Evolutionary conservation across 1,140 invertebrate genomes (phyloP).

Genomic region (Ptiloglossa arizonensis): DNA sequence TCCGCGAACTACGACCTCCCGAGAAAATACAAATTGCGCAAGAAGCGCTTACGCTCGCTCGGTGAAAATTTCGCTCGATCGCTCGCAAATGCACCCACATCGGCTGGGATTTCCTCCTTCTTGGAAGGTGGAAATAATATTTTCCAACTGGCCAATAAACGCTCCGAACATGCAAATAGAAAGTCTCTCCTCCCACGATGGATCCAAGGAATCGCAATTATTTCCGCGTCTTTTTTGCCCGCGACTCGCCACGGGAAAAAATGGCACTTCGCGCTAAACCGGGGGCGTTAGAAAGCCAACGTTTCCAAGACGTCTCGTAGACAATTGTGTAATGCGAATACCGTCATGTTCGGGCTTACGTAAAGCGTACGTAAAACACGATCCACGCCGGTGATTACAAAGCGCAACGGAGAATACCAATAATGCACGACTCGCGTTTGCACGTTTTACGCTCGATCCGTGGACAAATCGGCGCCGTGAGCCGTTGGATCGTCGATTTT

Average conservation of each 20-base stretch:
- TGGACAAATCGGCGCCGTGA: slow-evolving; percentile 27
- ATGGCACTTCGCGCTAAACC: background rate
- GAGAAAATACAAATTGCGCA: too few relatives aligned
- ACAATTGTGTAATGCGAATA: slow-evolving; percentile 42
- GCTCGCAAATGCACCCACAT: too few relatives aligned
- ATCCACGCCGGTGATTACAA: slow-evolving; percentile 42
- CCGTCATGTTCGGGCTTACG: slow-evolving; percentile 39
- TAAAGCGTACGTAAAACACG: slow-evolving; percentile 46
- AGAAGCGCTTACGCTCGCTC: too few relatives aligned
- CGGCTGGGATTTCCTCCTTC: too few relatives aligned
- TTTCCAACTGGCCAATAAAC: too few relatives aligned
- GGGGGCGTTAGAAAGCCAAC: slow-evolving; percentile 36
- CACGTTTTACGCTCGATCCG: slow-evolving; percentile 37
- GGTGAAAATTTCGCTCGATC: too few relatives aligned
- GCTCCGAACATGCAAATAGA: too few relatives aligned
- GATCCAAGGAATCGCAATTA: background rate
- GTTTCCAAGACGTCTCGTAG: slow-evolving; percentile 6
- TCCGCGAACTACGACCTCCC: too few relatives aligned
- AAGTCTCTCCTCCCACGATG: too few relatives aligned
- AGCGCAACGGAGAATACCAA: slow-evolving; percentile 29
- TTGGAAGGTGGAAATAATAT: too few relatives aligned
- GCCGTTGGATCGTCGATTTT: background rate
- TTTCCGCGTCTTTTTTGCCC: background rate
- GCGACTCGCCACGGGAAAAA: background rate
- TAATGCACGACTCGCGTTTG: slow-evolving; percentile 31